Base-by-base conservation (phyloP, 2,113 vertebrate genomes). In the Sakesphorus luctuosus region DNA sequence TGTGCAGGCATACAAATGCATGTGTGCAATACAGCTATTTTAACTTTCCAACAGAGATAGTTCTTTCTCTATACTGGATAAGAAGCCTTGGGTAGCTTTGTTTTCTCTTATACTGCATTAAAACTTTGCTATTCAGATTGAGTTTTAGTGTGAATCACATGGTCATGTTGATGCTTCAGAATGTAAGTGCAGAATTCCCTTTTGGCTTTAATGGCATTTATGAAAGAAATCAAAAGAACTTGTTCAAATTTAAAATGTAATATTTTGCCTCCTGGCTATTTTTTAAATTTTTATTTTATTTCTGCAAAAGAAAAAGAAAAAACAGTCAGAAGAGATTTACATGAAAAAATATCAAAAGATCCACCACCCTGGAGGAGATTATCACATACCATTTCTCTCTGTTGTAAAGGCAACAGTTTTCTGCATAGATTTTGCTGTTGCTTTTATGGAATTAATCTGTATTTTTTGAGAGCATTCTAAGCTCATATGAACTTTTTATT, bases 201-300 rank as follows among this genome's bases (percentile, higher is more conserved):
- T 90, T 88, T 55, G 65, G 49, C n/a, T 38, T 74, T 88, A 74
- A 86, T 68, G 31, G 58, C 26, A 55, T 61, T 94, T 93, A 84
- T 69, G 43, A 69, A 90, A 94, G n/a, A 88, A 94, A 78, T 38
- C 72, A 94, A 76, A 89, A 84, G n/a, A 79, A 61, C 47, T 52
- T 53, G 23, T 81, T 75, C n/a, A 82, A 36, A 43, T 79, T 74
- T 56, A 53, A 91, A 87, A 84, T 65, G 62, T 40, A 61, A 86
- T 90, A 62, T 59, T 55, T 93, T 92, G 35, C 61, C 91, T 95
- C 84, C 66, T 59, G 46, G 84, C 11, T 93, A 40, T 81, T 96
- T 96, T 92, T 2, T 25, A 83, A 38, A 5, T 36, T 72, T 95
- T 72, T 47, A 73, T 75, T 84, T 94, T 74, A 61, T 85, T 91